These are phyloP conservation scores for Erinaceus europaeus DNA, from an alignment of 2,113 vertebrate species.

Conservation along the genomic window DNA sequence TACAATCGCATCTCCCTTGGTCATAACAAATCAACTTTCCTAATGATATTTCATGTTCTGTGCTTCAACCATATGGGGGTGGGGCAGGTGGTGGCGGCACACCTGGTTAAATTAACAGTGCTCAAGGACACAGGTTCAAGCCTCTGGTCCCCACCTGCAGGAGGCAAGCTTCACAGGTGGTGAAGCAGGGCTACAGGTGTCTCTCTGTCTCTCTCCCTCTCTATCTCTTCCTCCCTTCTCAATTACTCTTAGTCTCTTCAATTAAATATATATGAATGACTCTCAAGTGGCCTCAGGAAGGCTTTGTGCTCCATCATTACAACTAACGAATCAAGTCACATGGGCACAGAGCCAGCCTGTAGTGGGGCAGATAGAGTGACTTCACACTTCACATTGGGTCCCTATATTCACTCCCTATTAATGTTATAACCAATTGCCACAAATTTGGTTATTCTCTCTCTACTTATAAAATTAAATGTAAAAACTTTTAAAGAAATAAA, in stretches of 20 bases:
- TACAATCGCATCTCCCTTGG: background rate
- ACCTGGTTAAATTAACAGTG: too few relatives aligned
- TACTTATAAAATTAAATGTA: too few relatives aligned
- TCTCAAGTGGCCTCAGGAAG: background rate
- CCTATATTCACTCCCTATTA: background rate
- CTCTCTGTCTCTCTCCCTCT: too few relatives aligned
- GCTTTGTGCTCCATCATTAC: background rate
- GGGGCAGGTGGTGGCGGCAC: too few relatives aligned
- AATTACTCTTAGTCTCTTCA: too few relatives aligned
- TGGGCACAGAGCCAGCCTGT: accelerated
- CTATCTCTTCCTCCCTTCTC: too few relatives aligned
- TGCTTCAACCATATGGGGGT: background rate
- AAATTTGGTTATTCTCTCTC: background rate
- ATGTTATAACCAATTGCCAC: background rate
- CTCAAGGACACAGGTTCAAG: too few relatives aligned
- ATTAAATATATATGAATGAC: too few relatives aligned
- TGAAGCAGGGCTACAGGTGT: too few relatives aligned
- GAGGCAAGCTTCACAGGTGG: too few relatives aligned
- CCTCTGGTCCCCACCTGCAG: too few relatives aligned
- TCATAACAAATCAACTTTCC: background rate
- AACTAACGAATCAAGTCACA: background rate
- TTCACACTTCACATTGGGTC: background rate
- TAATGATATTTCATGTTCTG: background rate
- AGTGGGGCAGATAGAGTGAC: background rate
- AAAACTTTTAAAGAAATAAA: too few relatives aligned